phyloP scores from a whole-genome alignment of 2,113 vertebrate species.

The Menidia beryllina region DNA sequence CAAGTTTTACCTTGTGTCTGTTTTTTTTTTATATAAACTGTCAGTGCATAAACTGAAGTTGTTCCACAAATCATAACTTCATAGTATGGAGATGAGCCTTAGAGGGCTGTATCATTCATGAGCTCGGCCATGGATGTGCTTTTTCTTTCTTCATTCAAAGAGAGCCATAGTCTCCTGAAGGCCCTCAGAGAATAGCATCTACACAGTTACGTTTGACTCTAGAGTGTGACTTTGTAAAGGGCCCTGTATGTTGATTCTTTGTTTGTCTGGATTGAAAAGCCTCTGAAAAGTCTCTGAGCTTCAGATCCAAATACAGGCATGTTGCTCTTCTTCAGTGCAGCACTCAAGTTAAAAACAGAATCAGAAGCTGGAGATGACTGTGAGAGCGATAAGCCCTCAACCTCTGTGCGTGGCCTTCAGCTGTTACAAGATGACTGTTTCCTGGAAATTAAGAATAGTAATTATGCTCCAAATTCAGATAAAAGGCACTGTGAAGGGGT shows the following conservation, averaged over 20 bases:
- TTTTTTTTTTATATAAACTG: too few relatives aligned
- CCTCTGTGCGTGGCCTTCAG: too few relatives aligned
- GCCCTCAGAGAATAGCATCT: not conserved
- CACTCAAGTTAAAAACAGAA: slow-evolving; percentile 53
- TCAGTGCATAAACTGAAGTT: not conserved
- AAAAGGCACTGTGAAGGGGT: slow-evolving; percentile 83
- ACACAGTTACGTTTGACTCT: not conserved
- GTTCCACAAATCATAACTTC: not conserved
- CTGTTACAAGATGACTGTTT: slow-evolving; percentile 83
- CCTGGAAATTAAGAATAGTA: slow-evolving; percentile 72
- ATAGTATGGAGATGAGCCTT: not conserved
- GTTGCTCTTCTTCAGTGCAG: slow-evolving; percentile 53
- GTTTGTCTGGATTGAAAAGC: not conserved
- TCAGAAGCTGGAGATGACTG: not conserved
- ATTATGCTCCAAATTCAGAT: slow-evolving; percentile 71
- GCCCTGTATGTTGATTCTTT: slow-evolving; percentile 37
- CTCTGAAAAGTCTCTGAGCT: slow-evolving; percentile 58
- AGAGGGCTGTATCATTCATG: not conserved
- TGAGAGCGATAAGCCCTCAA: slow-evolving; percentile 48
- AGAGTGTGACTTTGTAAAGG: slow-evolving; percentile 18
- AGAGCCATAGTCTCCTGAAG: not conserved
- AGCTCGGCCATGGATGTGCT: not conserved
- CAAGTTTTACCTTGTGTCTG: too few relatives aligned
- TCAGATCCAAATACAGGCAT: slow-evolving; percentile 50
- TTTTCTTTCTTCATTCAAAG: not conserved